Evolutionary conservation across 2,888 invertebrate species (phyloP).

Genomic region (Stenodera caucasica): DNA sequence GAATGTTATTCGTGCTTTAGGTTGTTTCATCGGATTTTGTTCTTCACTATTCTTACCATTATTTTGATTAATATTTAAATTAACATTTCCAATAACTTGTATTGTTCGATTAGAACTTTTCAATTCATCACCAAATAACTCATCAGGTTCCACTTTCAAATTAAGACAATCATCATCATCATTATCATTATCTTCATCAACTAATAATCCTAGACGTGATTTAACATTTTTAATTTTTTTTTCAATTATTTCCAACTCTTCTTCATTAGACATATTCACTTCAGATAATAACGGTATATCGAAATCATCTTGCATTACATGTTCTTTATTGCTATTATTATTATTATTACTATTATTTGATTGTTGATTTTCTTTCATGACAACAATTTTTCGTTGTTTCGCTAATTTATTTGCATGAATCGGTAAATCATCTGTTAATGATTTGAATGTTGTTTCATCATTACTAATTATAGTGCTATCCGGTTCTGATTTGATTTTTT

Average conservation of each 20-base stretch:
- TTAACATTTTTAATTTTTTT: conserved; percentile 64
- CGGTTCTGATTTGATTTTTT: conserved; percentile 50
- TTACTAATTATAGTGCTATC: conserved; percentile 41
- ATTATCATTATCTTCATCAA: conserved; percentile 53
- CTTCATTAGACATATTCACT: conserved; percentile 54
- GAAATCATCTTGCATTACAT: conserved; percentile 51
- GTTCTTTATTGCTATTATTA: conserved; percentile 9
- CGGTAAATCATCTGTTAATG: conserved; percentile 51
- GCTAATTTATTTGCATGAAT: conserved; percentile 48
- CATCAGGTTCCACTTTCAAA: conserved; percentile 63
- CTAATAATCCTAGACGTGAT: conserved; percentile 56
- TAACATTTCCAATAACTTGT: conserved; percentile 1
- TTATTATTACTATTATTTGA: conserved; percentile 16
- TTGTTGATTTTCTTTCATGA: conserved; percentile 36
- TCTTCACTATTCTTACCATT: not conserved
- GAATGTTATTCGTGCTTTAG: conserved; percentile 36
- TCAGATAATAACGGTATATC: conserved; percentile 59
- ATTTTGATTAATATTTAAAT: too few relatives aligned
- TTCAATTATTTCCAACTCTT: conserved; percentile 62
- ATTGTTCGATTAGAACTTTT: not conserved
- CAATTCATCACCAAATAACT: conserved; percentile 29
- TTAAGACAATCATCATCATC: conserved; percentile 69
- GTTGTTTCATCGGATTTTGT: conserved; percentile 10
- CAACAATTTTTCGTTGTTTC: conserved; percentile 49
- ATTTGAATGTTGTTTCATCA: conserved; percentile 36